A percentile compares a stretch with the other conserved stretches of the same genome.
Conservation (phyloP, 1,140 invertebrate genomes). For the Euura saliciscinereae region DNA sequence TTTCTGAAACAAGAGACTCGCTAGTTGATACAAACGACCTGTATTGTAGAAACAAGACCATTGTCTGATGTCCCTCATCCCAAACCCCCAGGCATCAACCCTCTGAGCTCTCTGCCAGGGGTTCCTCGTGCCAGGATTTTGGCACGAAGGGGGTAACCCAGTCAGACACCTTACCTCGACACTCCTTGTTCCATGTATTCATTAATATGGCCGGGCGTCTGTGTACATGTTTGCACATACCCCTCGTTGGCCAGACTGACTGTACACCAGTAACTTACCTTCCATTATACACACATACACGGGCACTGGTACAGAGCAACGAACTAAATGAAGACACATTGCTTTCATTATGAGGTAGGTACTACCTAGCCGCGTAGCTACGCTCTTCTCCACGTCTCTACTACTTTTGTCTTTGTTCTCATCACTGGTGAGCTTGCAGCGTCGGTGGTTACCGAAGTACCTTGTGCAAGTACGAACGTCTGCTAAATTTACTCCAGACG, state of each 20-base stretch:
- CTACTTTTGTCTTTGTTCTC: too few relatives aligned
- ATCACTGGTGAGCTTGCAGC: too few relatives aligned
- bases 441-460: background rate
- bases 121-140: background rate
- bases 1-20: background rate
- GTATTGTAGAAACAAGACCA: slow-evolving; percentile 7
- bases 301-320: background rate
- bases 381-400: too few relatives aligned
- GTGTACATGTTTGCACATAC: too few relatives aligned
- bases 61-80: background rate
- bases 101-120: background rate
- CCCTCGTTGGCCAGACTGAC: too few relatives aligned
- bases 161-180: slow-evolving; percentile 1
- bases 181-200: background rate
- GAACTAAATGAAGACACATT: slow-evolving; percentile 7
- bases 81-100: background rate
- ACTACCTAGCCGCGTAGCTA: background rate
- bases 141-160: background rate
- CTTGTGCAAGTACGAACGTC: background rate
- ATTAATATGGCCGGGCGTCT: too few relatives aligned
- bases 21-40: slow-evolving; percentile 3
- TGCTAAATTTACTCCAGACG: background rate
- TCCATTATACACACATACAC: too few relatives aligned
- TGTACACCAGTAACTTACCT: too few relatives aligned
- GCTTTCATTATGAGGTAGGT: background rate